Evolutionary conservation across 1,140 invertebrate species (phyloP).

Genomic region (Chelonus insularis): DNA sequence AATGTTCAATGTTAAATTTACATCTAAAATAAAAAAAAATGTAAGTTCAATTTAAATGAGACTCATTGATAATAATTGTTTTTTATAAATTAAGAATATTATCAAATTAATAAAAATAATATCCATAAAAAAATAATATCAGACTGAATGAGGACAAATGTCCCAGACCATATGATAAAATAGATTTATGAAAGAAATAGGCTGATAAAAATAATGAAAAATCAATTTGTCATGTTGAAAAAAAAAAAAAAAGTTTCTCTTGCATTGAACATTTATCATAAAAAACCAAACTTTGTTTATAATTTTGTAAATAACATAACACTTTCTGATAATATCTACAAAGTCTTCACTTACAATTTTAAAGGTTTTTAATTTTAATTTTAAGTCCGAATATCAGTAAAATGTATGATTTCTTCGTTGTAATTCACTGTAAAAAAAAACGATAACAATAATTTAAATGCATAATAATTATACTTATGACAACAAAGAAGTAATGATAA

Average conservation of each 20-base stretch:
- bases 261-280: slow-evolving; percentile 1
- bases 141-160: slow-evolving; percentile 8
- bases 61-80: too few relatives aligned
- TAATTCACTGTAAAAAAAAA: too few relatives aligned
- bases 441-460: too few relatives aligned
- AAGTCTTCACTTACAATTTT: not conserved
- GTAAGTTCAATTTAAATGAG: not conserved
- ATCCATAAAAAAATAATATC: not conserved
- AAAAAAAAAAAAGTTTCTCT: not conserved
- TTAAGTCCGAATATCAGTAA: too few relatives aligned
- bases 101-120: not conserved
- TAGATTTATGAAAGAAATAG: too few relatives aligned
- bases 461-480: too few relatives aligned
- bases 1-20: slow-evolving; percentile 18
- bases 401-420: too few relatives aligned
- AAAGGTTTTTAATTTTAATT: not conserved
- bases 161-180: slow-evolving; percentile 6
- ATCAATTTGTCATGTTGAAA: not conserved
- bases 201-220: not conserved
- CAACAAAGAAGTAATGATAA: too few relatives aligned
- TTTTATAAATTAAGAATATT: too few relatives aligned
- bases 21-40: slow-evolving; percentile 4
- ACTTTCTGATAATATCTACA: too few relatives aligned
- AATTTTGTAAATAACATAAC: slow-evolving; percentile 18
- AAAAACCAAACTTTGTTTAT: slow-evolving; percentile 14